Evolutionary conservation across 2,797 vertebrate species (phyloP), one percentile per base, ranked within the genome.

Genomic region (Coregonus sp.): DNA sequence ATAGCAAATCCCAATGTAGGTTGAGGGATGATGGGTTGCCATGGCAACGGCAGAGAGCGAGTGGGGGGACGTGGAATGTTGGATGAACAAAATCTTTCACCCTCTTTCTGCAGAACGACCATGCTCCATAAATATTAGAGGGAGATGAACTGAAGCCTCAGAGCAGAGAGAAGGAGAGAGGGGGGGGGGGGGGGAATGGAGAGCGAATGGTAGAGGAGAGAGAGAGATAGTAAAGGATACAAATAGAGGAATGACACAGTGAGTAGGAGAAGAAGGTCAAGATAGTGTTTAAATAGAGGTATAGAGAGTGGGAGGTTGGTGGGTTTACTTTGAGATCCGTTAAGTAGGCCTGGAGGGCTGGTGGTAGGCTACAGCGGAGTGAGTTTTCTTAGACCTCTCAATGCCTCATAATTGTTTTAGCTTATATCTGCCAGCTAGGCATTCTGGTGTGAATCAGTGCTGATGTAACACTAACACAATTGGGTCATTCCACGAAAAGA

Each of bases 111-210:
- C 56, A 33, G 73, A 84, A 70, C 54, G 65, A 37, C 72, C 78
- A 70, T 35, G 76, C 73, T 75, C 79, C 83, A 86, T 88, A 81
- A 88, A 88, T 88, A 84, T 86, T 88, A 85, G 71, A 88, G 73
- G 76, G 66, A 1, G 25, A 63, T 35, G 40, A 47, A 12, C 40
- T 47, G 74, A 75, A 68, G 50, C 59, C 20, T 69, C n/a, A 20
- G 25, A 59, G 68, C 5, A 25, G 56, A 33, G 47, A 77, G 56
- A 59, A 18, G 15, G 20, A 14, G 12, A 61, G 63, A 59, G 25
- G 33, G 56, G 33, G 68, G 11, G 9, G 40, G 47, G 68, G 11
- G 9, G 40, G 47, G n/a, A 66, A 50, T 4, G 70, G 33, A 29
- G 7, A 72, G 16, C 14, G 47, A 31, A 29, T 65, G 11, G 40